Base-by-base conservation (phyloP, 1,140 invertebrate genomes). In the Cryptotermes secundus region DNA sequence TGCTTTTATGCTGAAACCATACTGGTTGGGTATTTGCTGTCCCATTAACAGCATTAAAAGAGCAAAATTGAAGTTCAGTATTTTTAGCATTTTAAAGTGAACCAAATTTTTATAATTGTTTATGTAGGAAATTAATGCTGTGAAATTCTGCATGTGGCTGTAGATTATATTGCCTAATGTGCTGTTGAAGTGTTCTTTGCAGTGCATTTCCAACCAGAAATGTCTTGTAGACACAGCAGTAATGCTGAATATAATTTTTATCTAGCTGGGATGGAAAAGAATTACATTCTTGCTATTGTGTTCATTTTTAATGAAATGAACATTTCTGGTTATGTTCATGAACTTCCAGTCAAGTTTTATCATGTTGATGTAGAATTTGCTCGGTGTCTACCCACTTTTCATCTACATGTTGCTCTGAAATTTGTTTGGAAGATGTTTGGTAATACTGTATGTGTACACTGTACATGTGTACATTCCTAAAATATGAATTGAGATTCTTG, bases 231-330 rank as follows among this genome's bases (percentile, higher is more conserved):
- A 72, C 53, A 16, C 16, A 72, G 26, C 59, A n/a, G 26, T 31
- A 72, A n/a, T n/a, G 59, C 59, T 72, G n/a, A 72, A 72, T 72
- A 72, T 72, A 72, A 72, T 31, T 72, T 31, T 72, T 72, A 2
- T 72, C n/a, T 31, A 72, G 59, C n/a, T 72, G 59, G 59, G 59
- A 31, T 10, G 59, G 59, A 72, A 72, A 31, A 72, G 6, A 31
- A 10, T 72, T n/a, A n/a, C n/a, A n/a, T 10, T 72, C 26, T 72
- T 72, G 59, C 3, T 72, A 72, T 14, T n/a, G 31, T 31, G n/a
- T 72, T 26, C 16, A 72, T 72, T 72, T 72, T 72, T 26, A 31
- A 72, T 72, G 14, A 31, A 72, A 72, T 31, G 26, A 72, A 72
- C 26, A 72, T 72, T 72, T 72, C 45, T 6, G 26, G 59, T 72